Evolutionary conservation across 2,113 vertebrate species (phyloP).

Genomic region (Cephalopholis sonnerati): DNA sequence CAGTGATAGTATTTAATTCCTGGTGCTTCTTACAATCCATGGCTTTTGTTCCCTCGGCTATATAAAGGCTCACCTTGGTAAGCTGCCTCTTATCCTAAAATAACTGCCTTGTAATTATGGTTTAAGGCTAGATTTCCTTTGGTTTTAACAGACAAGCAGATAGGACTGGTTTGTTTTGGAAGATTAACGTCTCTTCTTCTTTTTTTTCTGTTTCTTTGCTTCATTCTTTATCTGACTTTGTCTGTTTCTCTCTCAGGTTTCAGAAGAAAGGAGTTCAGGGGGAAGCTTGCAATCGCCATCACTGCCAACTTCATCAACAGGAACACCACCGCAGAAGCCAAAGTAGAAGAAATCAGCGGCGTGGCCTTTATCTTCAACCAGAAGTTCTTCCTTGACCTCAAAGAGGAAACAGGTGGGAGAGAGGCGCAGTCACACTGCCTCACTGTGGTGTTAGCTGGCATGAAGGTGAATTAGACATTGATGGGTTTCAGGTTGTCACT

Average conservation of each 20-base stretch:
- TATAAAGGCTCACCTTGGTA: constrained; percentile 53
- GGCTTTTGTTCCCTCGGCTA: constrained; percentile 44
- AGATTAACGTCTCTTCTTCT: constrained; percentile 17
- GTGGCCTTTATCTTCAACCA: constrained; percentile 99
- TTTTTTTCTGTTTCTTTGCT: not conserved
- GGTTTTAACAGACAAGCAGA: constrained; percentile 44
- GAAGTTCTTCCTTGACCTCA: constrained; percentile 98
- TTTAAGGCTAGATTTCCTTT: constrained; percentile 60
- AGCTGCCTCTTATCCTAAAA: constrained; percentile 67
- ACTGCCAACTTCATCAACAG: constrained; percentile 99
- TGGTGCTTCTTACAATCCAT: constrained; percentile 1
- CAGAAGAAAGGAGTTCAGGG: constrained; percentile 96
- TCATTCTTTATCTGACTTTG: constrained; percentile 3
- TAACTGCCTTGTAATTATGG: constrained; percentile 63
- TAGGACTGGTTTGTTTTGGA: constrained; percentile 19
- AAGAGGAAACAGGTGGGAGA: constrained; percentile 93
- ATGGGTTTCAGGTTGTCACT: not conserved
- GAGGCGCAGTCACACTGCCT: not conserved
- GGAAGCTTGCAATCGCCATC: constrained; percentile 97
- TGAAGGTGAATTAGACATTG: not conserved
- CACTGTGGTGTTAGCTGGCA: not conserved
- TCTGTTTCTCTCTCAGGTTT: constrained; percentile 86
- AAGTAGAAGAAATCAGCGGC: constrained; percentile 98
- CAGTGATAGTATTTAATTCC: constrained; percentile 26
- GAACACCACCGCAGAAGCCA: constrained; percentile 97